These are phyloP conservation scores for Heterochromis multidens DNA, from an alignment of 2,113 vertebrate genomes.

Conservation along the genomic window DNA sequence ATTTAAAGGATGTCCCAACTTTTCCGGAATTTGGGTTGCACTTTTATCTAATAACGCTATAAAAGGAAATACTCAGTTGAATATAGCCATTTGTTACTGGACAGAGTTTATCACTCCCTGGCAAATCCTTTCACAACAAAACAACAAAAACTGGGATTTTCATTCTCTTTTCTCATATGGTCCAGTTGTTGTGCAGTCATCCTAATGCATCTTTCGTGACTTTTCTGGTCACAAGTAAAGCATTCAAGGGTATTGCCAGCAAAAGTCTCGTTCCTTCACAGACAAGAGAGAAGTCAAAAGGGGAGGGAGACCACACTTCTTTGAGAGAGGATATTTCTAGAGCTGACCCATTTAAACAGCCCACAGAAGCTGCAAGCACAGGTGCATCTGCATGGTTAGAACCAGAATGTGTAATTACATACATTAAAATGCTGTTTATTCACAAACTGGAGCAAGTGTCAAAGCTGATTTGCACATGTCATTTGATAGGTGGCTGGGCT, in stretches of 20 bases:
- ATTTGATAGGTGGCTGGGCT: slow-evolving; percentile 16
- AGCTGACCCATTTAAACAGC: slow-evolving; percentile 70
- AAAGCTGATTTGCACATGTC: slow-evolving; percentile 1
- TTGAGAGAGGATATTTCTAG: slow-evolving; percentile 66
- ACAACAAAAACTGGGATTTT: background rate
- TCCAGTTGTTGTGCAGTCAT: background rate
- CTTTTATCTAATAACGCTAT: background rate
- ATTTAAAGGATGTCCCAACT: too few relatives aligned
- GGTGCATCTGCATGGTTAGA: slow-evolving; percentile 57
- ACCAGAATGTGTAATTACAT: slow-evolving; percentile 15
- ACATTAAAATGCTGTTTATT: slow-evolving; percentile 25
- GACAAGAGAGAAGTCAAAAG: background rate
- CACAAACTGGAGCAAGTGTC: slow-evolving; percentile 19
- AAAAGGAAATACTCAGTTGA: background rate
- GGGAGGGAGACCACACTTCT: slow-evolving; percentile 28
- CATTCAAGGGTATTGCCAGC: slow-evolving; percentile 8
- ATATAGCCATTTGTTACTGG: background rate
- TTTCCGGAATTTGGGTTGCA: too few relatives aligned
- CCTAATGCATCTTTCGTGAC: slow-evolving; percentile 31
- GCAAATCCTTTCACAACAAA: slow-evolving; percentile 6
- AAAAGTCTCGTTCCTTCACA: slow-evolving; percentile 8
- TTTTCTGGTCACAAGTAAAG: slow-evolving; percentile 30
- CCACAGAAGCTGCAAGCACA: slow-evolving; percentile 41
- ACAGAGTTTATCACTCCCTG: background rate
- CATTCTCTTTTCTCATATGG: background rate